Percentiles rank a stretch among this genome's conserved stretches.
These are phyloP conservation scores for Thymelicus acteon DNA, from an alignment of 2,888 invertebrate species.

Conservation along the genomic window DNA sequence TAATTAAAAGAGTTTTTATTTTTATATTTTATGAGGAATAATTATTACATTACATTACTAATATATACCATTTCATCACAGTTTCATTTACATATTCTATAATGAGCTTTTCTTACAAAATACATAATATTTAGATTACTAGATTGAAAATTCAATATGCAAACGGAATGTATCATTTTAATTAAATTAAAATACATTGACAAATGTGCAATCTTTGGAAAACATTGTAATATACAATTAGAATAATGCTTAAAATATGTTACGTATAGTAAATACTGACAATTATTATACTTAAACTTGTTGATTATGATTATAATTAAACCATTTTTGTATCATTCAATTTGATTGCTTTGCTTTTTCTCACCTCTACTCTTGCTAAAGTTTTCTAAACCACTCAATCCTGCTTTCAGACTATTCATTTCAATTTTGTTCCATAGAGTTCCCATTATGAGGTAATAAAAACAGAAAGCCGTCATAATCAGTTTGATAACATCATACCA, in stretches of 20 bases:
- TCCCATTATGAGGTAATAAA: slow-evolving; percentile 91
- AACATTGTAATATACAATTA: slow-evolving; percentile 22
- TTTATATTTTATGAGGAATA: neutral
- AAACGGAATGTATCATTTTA: slow-evolving; percentile 23
- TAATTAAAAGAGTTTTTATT: slow-evolving; percentile 10
- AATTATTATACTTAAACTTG: slow-evolving; percentile 21
- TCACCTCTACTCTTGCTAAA: slow-evolving; percentile 55
- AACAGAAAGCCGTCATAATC: slow-evolving; percentile 86
- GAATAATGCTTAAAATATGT: slow-evolving; percentile 13
- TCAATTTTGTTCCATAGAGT: slow-evolving; percentile 93
- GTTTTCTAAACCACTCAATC: slow-evolving; percentile 88
- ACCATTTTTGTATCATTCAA: slow-evolving; percentile 22
- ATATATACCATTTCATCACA: slow-evolving; percentile 28
- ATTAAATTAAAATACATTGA: slow-evolving; percentile 6
- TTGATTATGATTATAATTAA: slow-evolving; percentile 27
- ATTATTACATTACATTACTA: neutral
- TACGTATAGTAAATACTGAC: slow-evolving; percentile 39
- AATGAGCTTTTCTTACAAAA: slow-evolving; percentile 24
- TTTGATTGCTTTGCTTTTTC: slow-evolving; percentile 13
- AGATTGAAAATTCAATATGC: neutral
- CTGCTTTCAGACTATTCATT: slow-evolving; percentile 90
- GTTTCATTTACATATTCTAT: slow-evolving; percentile 13
- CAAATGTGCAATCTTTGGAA: slow-evolving; percentile 38
- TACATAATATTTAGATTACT: neutral
- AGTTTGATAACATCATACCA: slow-evolving; percentile 85